Base-by-base conservation (phyloP, 2,797 vertebrate genomes). In the Danio kyathit region DNA sequence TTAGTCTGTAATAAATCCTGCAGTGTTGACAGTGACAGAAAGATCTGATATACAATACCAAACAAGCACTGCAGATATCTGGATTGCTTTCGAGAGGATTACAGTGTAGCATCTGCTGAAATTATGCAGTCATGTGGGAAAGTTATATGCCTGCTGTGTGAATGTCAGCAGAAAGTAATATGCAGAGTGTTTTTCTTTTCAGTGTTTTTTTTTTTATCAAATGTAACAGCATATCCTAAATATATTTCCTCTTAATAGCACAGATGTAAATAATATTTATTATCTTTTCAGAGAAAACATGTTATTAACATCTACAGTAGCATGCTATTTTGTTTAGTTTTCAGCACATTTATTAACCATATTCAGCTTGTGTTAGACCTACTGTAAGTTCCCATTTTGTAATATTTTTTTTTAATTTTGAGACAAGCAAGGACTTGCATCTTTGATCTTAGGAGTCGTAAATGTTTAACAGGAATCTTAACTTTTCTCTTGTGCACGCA, bases 51-150 rank as follows among this genome's bases (percentile, higher is more conserved):
- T 29, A 79, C 57, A 71, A 44, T 72, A n/a, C 17, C 51, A n/a
- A 77, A 74, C 81, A 61, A 67, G 46, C 41, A 76, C 16, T n/a
- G 66, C 52, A 67, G 61, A 82, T 64, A 56, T 64, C 61, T 78
- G 69, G 75, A 78, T 82, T 82, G 61, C 69, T 78, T 44, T 82
- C 12, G 61, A 82, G 59, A 80, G 76, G 61, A 82, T 74, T 82
- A 66, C 61, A 76, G 63, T 61, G 6, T 38, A 71, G 75, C 61
- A 81, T 82, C 81, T 80, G 56, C 77, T 60, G 41, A 65, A 19
- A 66, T 66, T 52, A 57, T 78, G 16, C 43, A 52, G 61, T 11
- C 59, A 38, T 81, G 56, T 75, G 19, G 64, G 21, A 56, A 72
- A 57, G 44, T 65, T 17, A 5, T 54, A 69, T 66, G n/a, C 29